phyloP scores from a whole-genome alignment of 2,797 vertebrate species.

The Megalops cyprinoides region DNA sequence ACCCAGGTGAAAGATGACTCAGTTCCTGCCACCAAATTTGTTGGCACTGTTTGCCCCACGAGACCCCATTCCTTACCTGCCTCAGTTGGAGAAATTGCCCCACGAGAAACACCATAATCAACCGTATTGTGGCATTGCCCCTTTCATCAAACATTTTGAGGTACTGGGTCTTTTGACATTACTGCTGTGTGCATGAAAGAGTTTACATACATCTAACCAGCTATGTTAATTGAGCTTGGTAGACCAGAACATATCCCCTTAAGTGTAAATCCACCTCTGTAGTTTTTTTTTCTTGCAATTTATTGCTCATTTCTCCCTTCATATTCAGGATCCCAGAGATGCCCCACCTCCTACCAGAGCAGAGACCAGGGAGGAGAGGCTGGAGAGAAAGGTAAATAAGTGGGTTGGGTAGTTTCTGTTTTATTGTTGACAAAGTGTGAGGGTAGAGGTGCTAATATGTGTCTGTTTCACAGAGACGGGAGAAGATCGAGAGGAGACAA shows the following conservation, averaged over 20 bases:
- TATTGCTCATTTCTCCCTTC: background rate
- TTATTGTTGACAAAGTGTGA: background rate
- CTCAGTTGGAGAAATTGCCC: conserved; percentile 88
- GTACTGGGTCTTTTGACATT: conserved; percentile 54
- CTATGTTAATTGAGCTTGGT: background rate
- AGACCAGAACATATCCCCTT: no score
- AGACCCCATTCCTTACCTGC: conserved; percentile 89
- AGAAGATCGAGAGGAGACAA: conserved; percentile 92
- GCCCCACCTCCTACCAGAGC: conserved; percentile 92
- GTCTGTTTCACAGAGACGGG: conserved; percentile 78
- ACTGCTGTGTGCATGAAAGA: no score
- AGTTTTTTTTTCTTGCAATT: background rate
- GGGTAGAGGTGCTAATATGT: background rate
- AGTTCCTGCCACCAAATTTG: conserved; percentile 93
- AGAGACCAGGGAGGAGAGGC: conserved; percentile 88
- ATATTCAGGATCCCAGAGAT: conserved; percentile 86
- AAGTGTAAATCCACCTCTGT: background rate
- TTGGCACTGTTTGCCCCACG: conserved; percentile 91
- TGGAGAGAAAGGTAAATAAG: conserved; percentile 86
- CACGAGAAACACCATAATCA: conserved; percentile 95
- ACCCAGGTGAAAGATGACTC: conserved; percentile 85
- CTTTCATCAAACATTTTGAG: conserved; percentile 91
- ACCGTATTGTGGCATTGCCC: conserved; percentile 89
- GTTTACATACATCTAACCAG: background rate
- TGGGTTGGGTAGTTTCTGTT: background rate